These are phyloP conservation scores for Rhinogobius similis DNA, from an alignment of 2,113 vertebrate species.

Conservation along the genomic window DNA sequence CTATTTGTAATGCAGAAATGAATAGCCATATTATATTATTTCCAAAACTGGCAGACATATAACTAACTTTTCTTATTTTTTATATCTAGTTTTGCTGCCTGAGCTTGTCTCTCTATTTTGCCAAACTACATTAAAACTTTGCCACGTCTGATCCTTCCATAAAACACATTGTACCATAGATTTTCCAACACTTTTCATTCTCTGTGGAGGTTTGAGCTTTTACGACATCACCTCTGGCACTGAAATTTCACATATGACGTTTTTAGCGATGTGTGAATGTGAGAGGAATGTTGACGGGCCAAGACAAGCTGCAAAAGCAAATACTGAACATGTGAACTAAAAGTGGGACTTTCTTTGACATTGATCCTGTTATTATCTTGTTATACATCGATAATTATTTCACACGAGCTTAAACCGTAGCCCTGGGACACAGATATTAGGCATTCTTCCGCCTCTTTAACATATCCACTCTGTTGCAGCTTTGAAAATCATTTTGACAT, in stretches of 20 bases:
- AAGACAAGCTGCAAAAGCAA: constrained; percentile 52
- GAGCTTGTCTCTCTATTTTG: neutral
- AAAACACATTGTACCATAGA: neutral
- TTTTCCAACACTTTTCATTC: neutral
- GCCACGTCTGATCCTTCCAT: neutral
- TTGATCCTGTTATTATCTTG: neutral
- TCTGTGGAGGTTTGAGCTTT: neutral
- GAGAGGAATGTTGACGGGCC: constrained; percentile 62
- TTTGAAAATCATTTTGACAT: neutral
- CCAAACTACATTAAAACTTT: neutral
- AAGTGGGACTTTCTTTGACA: neutral
- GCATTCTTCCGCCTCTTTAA: neutral
- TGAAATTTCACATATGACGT: neutral
- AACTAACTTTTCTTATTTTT: too few relatives aligned
- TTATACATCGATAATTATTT: neutral
- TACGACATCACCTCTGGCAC: neutral
- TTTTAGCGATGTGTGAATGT: constrained; percentile 1
- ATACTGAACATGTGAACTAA: constrained; percentile 9
- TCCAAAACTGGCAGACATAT: too few relatives aligned
- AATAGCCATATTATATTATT: too few relatives aligned
- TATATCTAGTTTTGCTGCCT: neutral
- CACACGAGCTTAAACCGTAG: neutral
- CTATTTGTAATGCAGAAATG: too few relatives aligned
- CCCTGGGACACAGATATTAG: neutral
- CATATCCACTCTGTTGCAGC: neutral